Conservation (phyloP, 2,888 invertebrate genomes). For the Sarcophaga carnaria region DNA sequence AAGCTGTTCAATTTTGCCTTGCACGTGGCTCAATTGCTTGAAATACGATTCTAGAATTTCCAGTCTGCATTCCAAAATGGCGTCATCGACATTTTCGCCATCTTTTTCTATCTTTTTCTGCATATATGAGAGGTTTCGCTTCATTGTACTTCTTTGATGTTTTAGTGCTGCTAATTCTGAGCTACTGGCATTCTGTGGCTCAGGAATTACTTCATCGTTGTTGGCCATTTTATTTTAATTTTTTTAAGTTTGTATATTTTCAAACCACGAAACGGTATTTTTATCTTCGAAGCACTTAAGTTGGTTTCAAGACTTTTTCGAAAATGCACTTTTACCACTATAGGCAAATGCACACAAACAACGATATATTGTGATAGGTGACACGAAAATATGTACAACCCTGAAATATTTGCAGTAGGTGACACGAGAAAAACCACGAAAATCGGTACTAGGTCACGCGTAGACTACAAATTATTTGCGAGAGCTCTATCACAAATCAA, state of each 20-base stretch:
- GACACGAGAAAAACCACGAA: background rate
- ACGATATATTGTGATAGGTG: too few species aligned
- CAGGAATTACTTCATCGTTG: too few species aligned
- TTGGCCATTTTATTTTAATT: too few species aligned
- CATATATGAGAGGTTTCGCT: constrained; percentile 20
- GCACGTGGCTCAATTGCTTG: constrained; percentile 51
- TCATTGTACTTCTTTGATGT: background rate
- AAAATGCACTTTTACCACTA: too few species aligned
- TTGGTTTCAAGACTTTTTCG: too few species aligned
- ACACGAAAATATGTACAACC: too few species aligned
- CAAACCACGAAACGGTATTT: background rate
- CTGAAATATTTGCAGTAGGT: background rate
- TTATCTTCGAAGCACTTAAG: background rate
- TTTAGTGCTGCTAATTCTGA: background rate
- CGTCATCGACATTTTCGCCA: background rate
- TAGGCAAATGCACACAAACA: too few species aligned
- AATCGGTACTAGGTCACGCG: too few species aligned
- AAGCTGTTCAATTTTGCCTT: constrained; percentile 55
- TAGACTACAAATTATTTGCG: background rate
- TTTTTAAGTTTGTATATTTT: too few species aligned
- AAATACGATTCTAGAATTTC: constrained; percentile 58
- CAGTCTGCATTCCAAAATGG: constrained; percentile 23
- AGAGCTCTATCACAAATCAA: background rate
- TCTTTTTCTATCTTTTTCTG: constrained; percentile 49
- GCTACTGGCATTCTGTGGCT: background rate